Evolutionary conservation across 1,140 invertebrate genomes (phyloP).

Genomic region (Drosophila insularis): DNA sequence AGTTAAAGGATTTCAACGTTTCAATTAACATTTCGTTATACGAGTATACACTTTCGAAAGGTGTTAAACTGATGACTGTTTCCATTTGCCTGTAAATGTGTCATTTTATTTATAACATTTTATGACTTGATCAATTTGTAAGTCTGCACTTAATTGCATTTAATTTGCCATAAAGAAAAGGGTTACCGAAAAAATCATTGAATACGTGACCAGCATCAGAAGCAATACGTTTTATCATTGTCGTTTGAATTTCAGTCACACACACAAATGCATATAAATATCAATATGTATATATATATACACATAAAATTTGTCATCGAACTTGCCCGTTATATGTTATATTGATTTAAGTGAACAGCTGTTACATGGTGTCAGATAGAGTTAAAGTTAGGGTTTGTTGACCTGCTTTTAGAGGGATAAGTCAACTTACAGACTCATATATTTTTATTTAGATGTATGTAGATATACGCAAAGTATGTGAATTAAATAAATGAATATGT

Average conservation of each 20-base stretch:
- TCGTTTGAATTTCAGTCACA: slow-evolving; percentile 17
- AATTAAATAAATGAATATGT: slow-evolving; percentile 13
- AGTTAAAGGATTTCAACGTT: slow-evolving; percentile 55
- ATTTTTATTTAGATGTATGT: neutral
- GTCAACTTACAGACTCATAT: slow-evolving; percentile 23
- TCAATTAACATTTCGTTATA: slow-evolving; percentile 34
- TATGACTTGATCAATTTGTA: slow-evolving; percentile 60
- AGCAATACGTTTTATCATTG: slow-evolving; percentile 44
- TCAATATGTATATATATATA: neutral
- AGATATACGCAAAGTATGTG: neutral
- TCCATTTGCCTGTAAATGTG: slow-evolving; percentile 50
- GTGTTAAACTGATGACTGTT: slow-evolving; percentile 45
- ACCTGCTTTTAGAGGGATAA: slow-evolving; percentile 31
- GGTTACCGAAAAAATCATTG: slow-evolving; percentile 63
- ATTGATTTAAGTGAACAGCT: slow-evolving; percentile 21
- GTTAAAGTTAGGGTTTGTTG: slow-evolving; percentile 39
- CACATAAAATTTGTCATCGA: slow-evolving; percentile 24
- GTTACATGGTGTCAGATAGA: slow-evolving; percentile 23
- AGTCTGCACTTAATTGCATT: slow-evolving; percentile 71
- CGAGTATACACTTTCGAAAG: slow-evolving; percentile 1
- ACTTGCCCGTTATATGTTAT: slow-evolving; percentile 14
- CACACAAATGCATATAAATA: slow-evolving; percentile 25
- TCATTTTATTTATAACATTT: slow-evolving; percentile 28
- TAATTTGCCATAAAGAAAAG: slow-evolving; percentile 75
- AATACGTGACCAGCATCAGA: slow-evolving; percentile 69